Evolutionary conservation across 2,113 vertebrate species (phyloP), one percentile per base, ranked within the genome.

Genomic region (Anthoscopus minutus): DNA sequence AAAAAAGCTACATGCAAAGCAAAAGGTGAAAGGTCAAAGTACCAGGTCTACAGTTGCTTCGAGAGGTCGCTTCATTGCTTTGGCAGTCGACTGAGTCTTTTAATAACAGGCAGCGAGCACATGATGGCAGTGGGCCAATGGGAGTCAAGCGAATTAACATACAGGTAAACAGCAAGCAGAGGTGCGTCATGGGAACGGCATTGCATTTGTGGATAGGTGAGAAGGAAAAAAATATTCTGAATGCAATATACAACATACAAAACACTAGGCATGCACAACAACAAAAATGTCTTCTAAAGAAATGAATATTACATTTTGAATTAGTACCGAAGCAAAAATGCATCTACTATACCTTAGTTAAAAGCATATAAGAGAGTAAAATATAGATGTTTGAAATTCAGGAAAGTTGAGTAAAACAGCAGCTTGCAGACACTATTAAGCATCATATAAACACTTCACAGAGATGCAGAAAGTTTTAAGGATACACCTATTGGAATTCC

Each of bases 81-180:
- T 99, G 99, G 99, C 99, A 99, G 99, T 99, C 99, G 99, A 99
- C 99, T 99, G 99, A 99, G 99, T 99, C 99, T 99, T 99, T 99
- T 98, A 99, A 99, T 99, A 99, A 99, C 99, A 99, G 99, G 99
- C 99, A 99, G 99, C 99, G 99, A 99, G 99, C 99, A 99, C 99
- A 99, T 99, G 99, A 99, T 99, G 99, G 99, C 99, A 99, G 99
- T 99, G 99, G 99, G 99, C 99, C 99, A 99, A 99, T 99, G 99
- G 99, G 99, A 99, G 98, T 99, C 99, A 99, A 99, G 99, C 99
- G 99, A 99, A 99, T 99, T 99, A 99, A 99, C 99, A 99, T 99
- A 99, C 99, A 99, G 99, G 99, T 99, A 99, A 98, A 99, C 99
- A 99, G 99, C 99, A 99, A 99, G 99, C 99, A 99, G 99, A 99